Base-by-base conservation (phyloP, 2,113 vertebrate genomes). In the Hyperopisus bebe region DNA sequence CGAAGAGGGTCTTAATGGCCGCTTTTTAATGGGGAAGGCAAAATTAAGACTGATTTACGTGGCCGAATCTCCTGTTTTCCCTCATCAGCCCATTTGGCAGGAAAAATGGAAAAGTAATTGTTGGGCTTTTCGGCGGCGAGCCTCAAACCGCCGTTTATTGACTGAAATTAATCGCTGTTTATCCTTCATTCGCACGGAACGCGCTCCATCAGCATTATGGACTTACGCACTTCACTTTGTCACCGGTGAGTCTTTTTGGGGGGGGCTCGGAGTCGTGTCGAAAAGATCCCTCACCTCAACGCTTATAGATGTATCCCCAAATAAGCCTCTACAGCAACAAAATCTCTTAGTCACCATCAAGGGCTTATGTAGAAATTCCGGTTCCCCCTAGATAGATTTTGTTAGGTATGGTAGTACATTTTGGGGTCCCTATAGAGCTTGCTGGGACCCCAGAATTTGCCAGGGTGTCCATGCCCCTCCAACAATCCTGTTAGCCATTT, bases 1-100 rank as follows among this genome's bases (percentile, higher is more conserved):
- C 98, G 98, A 97, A 98, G 96, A 98, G 96, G 96, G 97, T 97
- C 98, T 98, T 99, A 99, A 99, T 99, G 98, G 98, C 93, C 94
- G 96, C 97, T 97, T 98, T 98, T 99, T 99, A 99, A 99, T 99
- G 97, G 98, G 95, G 97, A 98, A 98, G 98, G 98, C 98, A 98
- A 99, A 99, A 99, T 99, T 99, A 99, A 99, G 98, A 99, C 98
- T 99, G 98, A 99, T 99, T 99, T 99, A 99, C 97, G 96, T 95
- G 95, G 95, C 96, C 96, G 96, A 96, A 98, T 99, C 97, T 98
- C 96, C 96, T 96, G 96, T 98, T 97, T 97, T 97, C 50, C 97
- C 96, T 97, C 97, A 97, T 97, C 97, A 97, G 96, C 96, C 97
- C 97, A 98, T 98, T 99, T 98, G 97, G 97, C 97, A 97, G 96